Conservation (phyloP, 2,888 invertebrate species). For the Torymus auratus region DNA sequence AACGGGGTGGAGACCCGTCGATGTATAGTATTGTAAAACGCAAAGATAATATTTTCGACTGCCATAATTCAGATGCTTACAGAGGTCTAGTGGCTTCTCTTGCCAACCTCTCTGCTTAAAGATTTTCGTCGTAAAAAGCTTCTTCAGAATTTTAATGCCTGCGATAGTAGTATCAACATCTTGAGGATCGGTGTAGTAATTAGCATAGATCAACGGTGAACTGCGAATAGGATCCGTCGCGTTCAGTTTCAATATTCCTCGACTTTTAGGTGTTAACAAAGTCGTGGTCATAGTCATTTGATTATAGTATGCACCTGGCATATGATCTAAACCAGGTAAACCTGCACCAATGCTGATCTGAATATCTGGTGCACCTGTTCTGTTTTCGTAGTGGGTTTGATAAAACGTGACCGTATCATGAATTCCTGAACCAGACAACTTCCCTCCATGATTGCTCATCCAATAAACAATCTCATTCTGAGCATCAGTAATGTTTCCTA, state of each 20-base stretch:
- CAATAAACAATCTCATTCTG: conserved; percentile 66
- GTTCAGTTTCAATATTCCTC: conserved; percentile 81
- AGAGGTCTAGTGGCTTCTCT: conserved; percentile 78
- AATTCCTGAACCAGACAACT: conserved; percentile 76
- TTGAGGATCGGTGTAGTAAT: conserved; percentile 81
- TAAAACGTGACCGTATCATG: conserved; percentile 81
- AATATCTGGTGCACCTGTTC: conserved; percentile 79
- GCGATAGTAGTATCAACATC: conserved; percentile 80
- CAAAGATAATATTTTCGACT: conserved; percentile 83
- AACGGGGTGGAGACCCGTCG: conserved; percentile 81
- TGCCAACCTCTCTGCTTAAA: conserved; percentile 79
- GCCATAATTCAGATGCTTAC: conserved; percentile 76
- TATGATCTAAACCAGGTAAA: too few relatives aligned
- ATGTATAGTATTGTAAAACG: conserved; percentile 78
- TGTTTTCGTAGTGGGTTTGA: conserved; percentile 78
- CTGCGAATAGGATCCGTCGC: conserved; percentile 82
- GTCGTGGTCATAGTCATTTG: conserved; percentile 75
- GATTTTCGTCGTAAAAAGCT: conserved; percentile 77
- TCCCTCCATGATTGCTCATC: conserved; percentile 74
- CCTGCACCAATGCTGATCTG: not conserved
- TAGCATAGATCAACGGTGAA: conserved; percentile 82
- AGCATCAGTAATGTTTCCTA: too few relatives aligned
- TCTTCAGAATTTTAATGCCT: conserved; percentile 74
- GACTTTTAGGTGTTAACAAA: conserved; percentile 81
- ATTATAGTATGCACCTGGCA: conserved; percentile 72